These are phyloP conservation scores for Ennomos erosarius DNA, from an alignment of 2,888 invertebrate species.

Conservation along the genomic window DNA sequence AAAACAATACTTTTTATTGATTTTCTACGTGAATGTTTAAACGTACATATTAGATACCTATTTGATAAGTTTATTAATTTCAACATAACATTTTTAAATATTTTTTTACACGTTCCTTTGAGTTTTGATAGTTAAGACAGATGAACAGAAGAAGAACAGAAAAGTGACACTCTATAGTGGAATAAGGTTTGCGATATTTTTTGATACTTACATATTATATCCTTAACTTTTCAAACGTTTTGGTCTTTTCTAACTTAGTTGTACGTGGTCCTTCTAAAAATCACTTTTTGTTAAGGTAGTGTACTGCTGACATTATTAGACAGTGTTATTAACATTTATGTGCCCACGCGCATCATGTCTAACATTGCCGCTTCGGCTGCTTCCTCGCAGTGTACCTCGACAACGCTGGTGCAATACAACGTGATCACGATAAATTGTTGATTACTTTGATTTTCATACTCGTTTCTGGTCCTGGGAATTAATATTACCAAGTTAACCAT, in stretches of 20 bases:
- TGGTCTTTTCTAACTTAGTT: not conserved
- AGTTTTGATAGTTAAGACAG: too few relatives aligned
- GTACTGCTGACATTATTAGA: slow-evolving; percentile 7
- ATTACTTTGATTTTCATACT: slow-evolving; percentile 5
- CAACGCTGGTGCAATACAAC: slow-evolving; percentile 18
- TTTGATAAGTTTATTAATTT: too few relatives aligned
- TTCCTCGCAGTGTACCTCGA: slow-evolving; percentile 14
- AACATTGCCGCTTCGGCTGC: slow-evolving; percentile 21
- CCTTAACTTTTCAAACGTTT: too few relatives aligned
- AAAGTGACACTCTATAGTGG: too few relatives aligned
- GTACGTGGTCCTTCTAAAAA: not conserved
- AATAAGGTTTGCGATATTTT: too few relatives aligned
- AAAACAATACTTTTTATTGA: too few relatives aligned
- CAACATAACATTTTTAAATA: too few relatives aligned
- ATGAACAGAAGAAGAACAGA: too few relatives aligned
- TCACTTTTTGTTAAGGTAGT: not conserved
- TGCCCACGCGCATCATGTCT: slow-evolving; percentile 29
- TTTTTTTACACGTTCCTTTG: too few relatives aligned
- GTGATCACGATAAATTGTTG: slow-evolving; percentile 22
- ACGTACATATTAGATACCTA: too few relatives aligned
- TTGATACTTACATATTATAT: too few relatives aligned
- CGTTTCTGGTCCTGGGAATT: slow-evolving; percentile 4
- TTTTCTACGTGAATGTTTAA: too few relatives aligned
- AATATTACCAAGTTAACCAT: not conserved
- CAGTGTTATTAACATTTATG: slow-evolving; percentile 20